Percentiles rank a stretch among this genome's conserved stretches.
phyloP scores from a whole-genome alignment of 2,113 vertebrate genomes.

The Isichthys henryi region DNA sequence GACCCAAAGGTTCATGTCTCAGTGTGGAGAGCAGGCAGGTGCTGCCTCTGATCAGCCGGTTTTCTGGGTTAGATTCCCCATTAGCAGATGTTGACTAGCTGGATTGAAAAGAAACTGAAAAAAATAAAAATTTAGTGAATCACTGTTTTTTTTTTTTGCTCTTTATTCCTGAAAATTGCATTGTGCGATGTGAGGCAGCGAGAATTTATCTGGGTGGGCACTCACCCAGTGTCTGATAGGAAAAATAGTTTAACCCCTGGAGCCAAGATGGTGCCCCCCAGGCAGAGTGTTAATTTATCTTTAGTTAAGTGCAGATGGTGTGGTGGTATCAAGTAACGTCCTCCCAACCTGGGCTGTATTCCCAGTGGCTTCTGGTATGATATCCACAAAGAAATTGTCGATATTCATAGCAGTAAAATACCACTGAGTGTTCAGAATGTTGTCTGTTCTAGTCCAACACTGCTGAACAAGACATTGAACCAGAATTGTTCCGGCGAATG shows the following conservation, averaged over 20 bases:
- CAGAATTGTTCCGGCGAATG: background rate
- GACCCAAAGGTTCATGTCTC: background rate
- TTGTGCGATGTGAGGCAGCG: background rate
- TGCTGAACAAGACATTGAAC: background rate
- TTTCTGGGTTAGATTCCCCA: too few relatives aligned
- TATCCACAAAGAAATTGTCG: background rate
- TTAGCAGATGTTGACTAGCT: too few relatives aligned
- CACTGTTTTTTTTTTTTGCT: background rate
- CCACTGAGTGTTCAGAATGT: background rate
- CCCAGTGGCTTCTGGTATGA: background rate
- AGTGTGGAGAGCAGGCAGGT: too few relatives aligned
- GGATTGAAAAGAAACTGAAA: background rate
- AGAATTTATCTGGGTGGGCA: background rate
- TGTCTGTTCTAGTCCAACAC: background rate
- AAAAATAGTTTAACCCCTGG: background rate
- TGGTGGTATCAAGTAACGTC: background rate
- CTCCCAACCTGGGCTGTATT: background rate
- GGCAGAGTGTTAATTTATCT: background rate
- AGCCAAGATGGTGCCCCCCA: background rate
- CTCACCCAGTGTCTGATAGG: background rate
- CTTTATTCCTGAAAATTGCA: background rate
- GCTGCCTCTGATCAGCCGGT: too few relatives aligned
- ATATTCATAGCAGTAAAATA: background rate
- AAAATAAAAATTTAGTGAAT: too few relatives aligned
- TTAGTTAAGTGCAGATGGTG: background rate